A percentile compares a stretch with the other conserved stretches of the same genome.
Conservation (phyloP, 1,140 invertebrate genomes). For the Drosophila persimilis region DNA sequence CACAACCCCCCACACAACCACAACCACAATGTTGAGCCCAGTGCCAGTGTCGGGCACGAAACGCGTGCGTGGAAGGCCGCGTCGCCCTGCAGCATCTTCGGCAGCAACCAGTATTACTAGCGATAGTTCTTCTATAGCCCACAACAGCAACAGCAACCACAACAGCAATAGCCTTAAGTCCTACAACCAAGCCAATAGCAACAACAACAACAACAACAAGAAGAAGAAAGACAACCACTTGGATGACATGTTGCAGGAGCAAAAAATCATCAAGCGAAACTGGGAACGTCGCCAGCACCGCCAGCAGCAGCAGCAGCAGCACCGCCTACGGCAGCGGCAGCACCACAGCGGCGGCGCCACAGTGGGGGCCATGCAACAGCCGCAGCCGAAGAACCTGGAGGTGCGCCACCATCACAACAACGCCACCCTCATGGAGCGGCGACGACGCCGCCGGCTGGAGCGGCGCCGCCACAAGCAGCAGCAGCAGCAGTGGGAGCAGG, state of each 20-base stretch:
- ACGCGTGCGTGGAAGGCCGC: slow-evolving; percentile 43
- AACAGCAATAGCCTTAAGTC: slow-evolving; percentile 65
- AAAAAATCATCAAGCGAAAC: slow-evolving; percentile 10
- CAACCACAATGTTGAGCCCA: slow-evolving; percentile 49
- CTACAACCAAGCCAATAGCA: slow-evolving; percentile 56
- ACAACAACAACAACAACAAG: slow-evolving; percentile 41
- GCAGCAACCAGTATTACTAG: slow-evolving; percentile 76
- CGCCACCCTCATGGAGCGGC: slow-evolving; percentile 56
- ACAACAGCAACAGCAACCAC: slow-evolving; percentile 25
- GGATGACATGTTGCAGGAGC: slow-evolving; percentile 17
- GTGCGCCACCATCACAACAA: slow-evolving; percentile 75
- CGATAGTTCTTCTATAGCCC: slow-evolving; percentile 57
- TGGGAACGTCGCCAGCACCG: slow-evolving; percentile 18
- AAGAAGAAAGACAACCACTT: slow-evolving; percentile 25
- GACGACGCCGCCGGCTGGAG: slow-evolving; percentile 51
- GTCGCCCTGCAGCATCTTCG: slow-evolving; percentile 36
- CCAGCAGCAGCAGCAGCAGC: too few relatives aligned
- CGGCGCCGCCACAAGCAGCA: slow-evolving; percentile 48
- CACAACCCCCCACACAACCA: slow-evolving; percentile 35
- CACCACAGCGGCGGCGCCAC: slow-evolving; percentile 18
- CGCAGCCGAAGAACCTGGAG: slow-evolving; percentile 70
- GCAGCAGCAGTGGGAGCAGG: slow-evolving; percentile 31
- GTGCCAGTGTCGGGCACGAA: slow-evolving; percentile 59
- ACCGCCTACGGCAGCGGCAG: not conserved
- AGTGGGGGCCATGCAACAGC: slow-evolving; percentile 50